Conservation (phyloP, 2,797 vertebrate species). For the Tolypeutes matacus region DNA sequence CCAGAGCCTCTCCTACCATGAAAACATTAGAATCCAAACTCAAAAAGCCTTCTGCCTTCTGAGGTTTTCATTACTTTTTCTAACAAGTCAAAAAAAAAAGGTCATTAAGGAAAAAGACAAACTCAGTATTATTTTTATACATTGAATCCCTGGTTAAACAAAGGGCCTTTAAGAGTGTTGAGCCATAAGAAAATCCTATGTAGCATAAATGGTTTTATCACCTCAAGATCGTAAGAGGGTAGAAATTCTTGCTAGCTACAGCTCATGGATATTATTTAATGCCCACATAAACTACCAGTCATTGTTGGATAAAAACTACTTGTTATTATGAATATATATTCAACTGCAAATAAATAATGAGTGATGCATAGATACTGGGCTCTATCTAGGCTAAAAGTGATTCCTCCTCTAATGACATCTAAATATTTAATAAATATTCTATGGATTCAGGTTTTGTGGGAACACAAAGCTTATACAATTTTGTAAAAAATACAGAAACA, state of each 20-base stretch:
- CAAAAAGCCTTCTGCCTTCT: not conserved
- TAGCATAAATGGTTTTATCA: not conserved
- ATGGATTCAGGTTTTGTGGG: not conserved
- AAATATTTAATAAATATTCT: constrained; percentile 33
- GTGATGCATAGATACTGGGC: not conserved
- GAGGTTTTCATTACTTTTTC: not conserved
- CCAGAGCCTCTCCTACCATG: not conserved
- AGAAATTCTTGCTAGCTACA: constrained; percentile 34
- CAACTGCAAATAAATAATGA: not conserved
- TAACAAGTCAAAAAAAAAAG: constrained; percentile 26
- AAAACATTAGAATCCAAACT: not conserved
- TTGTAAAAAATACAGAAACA: constrained; percentile 37
- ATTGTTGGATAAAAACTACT: not conserved
- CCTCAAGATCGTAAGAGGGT: not conserved
- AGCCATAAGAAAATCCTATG: not conserved
- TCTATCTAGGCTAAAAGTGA: not conserved
- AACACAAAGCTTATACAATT: not conserved
- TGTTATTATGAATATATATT: not conserved
- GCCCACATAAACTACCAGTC: not conserved
- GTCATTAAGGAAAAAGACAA: not conserved
- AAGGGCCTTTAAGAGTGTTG: not conserved
- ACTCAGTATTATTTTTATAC: not conserved
- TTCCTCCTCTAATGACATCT: not conserved
- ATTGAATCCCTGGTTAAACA: not conserved
- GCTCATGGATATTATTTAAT: not conserved